Percentiles rank a stretch among this genome's conserved stretches.
These are phyloP conservation scores for Eristalis tenax DNA, from an alignment of 2,888 invertebrate genomes.

Conservation along the genomic window DNA sequence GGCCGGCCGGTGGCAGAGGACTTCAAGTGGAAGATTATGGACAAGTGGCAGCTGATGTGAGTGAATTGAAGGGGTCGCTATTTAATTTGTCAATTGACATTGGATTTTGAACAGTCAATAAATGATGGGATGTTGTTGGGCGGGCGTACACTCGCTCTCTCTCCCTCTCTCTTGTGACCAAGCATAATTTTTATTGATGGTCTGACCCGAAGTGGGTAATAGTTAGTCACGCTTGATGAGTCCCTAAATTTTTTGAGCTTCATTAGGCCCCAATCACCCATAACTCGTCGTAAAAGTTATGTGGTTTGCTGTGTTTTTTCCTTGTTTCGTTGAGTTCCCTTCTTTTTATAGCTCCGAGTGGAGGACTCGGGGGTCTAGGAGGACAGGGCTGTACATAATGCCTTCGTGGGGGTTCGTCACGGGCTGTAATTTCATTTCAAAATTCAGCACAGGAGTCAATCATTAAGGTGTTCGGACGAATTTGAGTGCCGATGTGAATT, in stretches of 20 bases:
- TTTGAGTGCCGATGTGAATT: neutral
- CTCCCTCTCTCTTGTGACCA: constrained; percentile 36
- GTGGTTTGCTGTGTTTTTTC: neutral
- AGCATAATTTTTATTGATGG: constrained; percentile 38
- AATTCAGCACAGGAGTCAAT: constrained; percentile 7
- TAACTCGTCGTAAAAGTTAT: constrained; percentile 29
- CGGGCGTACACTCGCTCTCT: too few species aligned
- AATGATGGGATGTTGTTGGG: constrained; percentile 1
- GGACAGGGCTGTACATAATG: constrained; percentile 4
- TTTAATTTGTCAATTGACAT: constrained; percentile 60
- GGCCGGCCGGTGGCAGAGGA: constrained; percentile 22
- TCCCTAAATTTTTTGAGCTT: constrained; percentile 26
- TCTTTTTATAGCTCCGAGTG: neutral
- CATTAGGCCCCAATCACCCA: constrained; percentile 43
- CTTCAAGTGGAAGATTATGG: constrained; percentile 57
- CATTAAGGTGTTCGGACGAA: constrained; percentile 1
- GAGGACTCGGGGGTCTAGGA: neutral
- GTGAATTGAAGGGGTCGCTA: constrained; percentile 22
- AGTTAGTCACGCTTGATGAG: constrained; percentile 54
- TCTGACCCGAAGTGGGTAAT: constrained; percentile 43
- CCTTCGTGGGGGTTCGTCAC: constrained; percentile 34
- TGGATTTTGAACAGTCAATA: constrained; percentile 58
- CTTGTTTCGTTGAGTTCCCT: neutral
- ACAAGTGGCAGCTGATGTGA: constrained; percentile 57
- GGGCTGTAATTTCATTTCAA: constrained; percentile 41